Percentiles rank a stretch among this genome's conserved stretches.
Conservation (phyloP, 2,797 vertebrate species). For the Alcedo atthis region DNA sequence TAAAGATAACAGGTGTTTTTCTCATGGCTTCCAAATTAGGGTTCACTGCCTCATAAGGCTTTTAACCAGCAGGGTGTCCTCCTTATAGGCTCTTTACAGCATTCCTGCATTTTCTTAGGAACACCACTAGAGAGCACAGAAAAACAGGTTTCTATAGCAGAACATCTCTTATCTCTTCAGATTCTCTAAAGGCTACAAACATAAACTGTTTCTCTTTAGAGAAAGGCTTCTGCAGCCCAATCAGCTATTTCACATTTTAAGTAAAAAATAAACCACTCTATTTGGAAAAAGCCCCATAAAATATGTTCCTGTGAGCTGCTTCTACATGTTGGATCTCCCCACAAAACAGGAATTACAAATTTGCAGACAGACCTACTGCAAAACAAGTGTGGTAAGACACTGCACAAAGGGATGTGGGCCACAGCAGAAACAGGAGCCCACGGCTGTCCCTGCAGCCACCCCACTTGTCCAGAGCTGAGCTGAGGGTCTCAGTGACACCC, state of each 20-base stretch:
- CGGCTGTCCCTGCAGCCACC: neutral
- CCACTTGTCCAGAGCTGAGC: neutral
- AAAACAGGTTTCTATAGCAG: slow-evolving; percentile 10
- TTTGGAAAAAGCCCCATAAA: neutral
- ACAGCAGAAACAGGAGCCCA: neutral
- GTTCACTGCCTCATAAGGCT: neutral
- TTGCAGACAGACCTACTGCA: neutral
- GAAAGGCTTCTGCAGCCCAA: neutral
- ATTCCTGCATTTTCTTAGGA: slow-evolving; percentile 6
- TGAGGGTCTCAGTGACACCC: neutral
- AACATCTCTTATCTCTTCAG: neutral
- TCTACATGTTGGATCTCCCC: neutral
- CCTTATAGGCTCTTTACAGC: neutral
- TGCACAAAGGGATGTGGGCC: neutral
- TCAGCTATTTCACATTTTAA: neutral
- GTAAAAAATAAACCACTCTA: neutral
- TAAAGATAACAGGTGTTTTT: neutral
- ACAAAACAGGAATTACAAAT: neutral
- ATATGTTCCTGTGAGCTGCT: neutral
- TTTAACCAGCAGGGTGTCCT: neutral
- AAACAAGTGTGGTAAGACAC: neutral
- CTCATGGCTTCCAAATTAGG: neutral
- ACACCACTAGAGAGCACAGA: slow-evolving; percentile 62
- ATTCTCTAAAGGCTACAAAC: neutral
- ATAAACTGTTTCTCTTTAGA: neutral